phyloP scores from a whole-genome alignment of 1,140 invertebrate species.

The Caenorhabditis briggsae region DNA sequence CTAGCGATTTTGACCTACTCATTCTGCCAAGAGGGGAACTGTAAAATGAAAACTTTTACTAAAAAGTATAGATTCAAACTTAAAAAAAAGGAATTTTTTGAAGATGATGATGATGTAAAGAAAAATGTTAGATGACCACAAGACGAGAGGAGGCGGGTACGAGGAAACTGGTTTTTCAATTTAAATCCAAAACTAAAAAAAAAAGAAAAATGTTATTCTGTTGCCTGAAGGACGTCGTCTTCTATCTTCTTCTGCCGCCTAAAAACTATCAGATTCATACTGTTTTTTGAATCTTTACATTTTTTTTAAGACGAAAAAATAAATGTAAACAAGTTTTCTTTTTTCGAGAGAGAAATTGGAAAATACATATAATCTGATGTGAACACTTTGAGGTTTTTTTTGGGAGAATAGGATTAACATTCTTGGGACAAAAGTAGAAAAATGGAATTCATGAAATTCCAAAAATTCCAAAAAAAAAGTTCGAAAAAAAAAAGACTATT shows the following conservation, averaged over 20 bases:
- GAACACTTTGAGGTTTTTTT: conserved; percentile 7
- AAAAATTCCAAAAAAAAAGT: too few relatives aligned
- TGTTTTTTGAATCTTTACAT: conserved; percentile 5
- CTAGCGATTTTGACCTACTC: conserved; percentile 7
- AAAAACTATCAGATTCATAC: neutral
- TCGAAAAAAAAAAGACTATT: too few relatives aligned
- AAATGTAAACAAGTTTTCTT: conserved; percentile 34
- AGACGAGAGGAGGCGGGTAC: neutral
- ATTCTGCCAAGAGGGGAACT: neutral
- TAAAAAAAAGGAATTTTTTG: neutral
- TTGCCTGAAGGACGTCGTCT: conserved; percentile 4
- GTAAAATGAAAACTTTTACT: neutral
- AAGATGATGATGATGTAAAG: neutral
- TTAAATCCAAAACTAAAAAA: conserved; percentile 1
- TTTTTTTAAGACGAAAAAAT: neutral
- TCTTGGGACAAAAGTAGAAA: too few relatives aligned
- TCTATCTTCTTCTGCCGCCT: neutral
- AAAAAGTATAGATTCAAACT: neutral
- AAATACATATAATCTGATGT: neutral
- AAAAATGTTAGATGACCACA: neutral
- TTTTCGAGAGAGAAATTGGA: neutral
- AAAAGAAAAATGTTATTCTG: conserved; percentile 17
- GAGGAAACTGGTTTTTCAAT: conserved; percentile 2
- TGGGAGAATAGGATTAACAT: too few relatives aligned
- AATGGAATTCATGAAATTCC: too few relatives aligned